A percentile compares a stretch with the other conserved stretches of the same genome.
Evolutionary conservation across 2,888 invertebrate species (phyloP).

Genomic region (Hirtodrosophila trivittata): DNA sequence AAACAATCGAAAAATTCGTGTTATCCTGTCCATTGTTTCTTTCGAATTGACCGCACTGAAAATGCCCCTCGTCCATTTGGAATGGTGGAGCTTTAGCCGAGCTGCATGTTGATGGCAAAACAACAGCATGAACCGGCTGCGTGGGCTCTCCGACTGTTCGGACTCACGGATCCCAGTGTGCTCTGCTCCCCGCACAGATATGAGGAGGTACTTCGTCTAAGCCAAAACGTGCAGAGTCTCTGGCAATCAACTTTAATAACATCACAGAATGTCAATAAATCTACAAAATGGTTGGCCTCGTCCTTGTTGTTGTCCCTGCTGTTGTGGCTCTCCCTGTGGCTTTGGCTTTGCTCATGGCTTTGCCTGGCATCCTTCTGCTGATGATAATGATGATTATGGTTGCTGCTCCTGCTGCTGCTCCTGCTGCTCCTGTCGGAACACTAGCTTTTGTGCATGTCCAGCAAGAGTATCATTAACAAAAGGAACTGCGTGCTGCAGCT

Average conservation of each 20-base stretch:
- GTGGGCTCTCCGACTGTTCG: neutral
- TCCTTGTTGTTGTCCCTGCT: conserved; percentile 32
- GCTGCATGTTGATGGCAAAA: conserved; percentile 63
- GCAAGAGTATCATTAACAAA: conserved; percentile 79
- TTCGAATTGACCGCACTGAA: conserved; percentile 69
- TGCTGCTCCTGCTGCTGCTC: conserved; percentile 8
- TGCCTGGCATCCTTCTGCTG: conserved; percentile 47
- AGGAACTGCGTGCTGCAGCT: conserved; percentile 69
- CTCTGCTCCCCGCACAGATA: conserved; percentile 2
- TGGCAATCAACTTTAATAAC: conserved; percentile 80
- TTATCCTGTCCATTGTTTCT: conserved; percentile 65
- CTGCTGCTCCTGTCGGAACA: conserved; percentile 16
- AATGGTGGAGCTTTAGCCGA: conserved; percentile 31
- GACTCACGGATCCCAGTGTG: neutral
- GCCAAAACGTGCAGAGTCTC: conserved; percentile 74
- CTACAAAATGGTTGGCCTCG: conserved; percentile 70
- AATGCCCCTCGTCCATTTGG: conserved; percentile 36
- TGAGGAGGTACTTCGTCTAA: conserved; percentile 61
- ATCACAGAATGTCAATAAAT: conserved; percentile 82
- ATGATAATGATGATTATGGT: conserved; percentile 31
- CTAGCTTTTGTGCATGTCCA: conserved; percentile 44
- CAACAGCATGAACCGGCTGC: conserved; percentile 18
- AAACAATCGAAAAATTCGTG: conserved; percentile 42
- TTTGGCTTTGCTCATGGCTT: conserved; percentile 6
- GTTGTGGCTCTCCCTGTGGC: conserved; percentile 18